Evolutionary conservation across 2,797 vertebrate species (phyloP).

Genomic region (Galaxias olidus): DNA sequence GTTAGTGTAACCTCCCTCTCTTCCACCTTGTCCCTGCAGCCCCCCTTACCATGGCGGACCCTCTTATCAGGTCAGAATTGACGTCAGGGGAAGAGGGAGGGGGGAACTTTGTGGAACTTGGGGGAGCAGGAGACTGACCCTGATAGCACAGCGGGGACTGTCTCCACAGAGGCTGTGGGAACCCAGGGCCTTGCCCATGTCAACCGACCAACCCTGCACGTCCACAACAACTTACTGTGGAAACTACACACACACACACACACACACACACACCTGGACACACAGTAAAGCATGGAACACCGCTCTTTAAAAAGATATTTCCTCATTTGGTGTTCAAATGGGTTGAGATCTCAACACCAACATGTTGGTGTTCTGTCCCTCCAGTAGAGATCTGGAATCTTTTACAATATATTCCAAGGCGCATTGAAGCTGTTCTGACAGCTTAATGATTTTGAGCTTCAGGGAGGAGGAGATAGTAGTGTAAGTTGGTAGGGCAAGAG

Average conservation of each 20-base stretch:
- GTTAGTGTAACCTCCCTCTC: conserved; percentile 79
- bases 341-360: too few species aligned
- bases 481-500: too few species aligned
- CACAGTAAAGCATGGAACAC: too few species aligned
- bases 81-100: conserved; percentile 74
- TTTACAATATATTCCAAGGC: too few species aligned
- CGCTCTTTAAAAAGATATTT: too few species aligned
- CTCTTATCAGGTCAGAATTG: conserved; percentile 76
- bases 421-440: too few species aligned
- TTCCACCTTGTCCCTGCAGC: not conserved
- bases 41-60: conserved; percentile 46
- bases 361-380: too few species aligned
- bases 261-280: conserved; percentile 15
- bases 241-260: conserved; percentile 19
- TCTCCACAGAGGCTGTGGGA: conserved; percentile 76
- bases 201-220: conserved; percentile 63
- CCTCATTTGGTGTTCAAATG: too few species aligned
- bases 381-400: too few species aligned
- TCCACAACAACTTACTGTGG: too few species aligned
- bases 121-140: conserved; percentile 75
- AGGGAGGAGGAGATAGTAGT: too few species aligned
- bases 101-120: not conserved
- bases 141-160: conserved; percentile 69
- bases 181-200: conserved; percentile 59
- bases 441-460: too few species aligned